A percentile compares a stretch with the other conserved stretches of the same genome.
Conservation (phyloP, 2,113 vertebrate species). For the Istiophorus platypterus region DNA sequence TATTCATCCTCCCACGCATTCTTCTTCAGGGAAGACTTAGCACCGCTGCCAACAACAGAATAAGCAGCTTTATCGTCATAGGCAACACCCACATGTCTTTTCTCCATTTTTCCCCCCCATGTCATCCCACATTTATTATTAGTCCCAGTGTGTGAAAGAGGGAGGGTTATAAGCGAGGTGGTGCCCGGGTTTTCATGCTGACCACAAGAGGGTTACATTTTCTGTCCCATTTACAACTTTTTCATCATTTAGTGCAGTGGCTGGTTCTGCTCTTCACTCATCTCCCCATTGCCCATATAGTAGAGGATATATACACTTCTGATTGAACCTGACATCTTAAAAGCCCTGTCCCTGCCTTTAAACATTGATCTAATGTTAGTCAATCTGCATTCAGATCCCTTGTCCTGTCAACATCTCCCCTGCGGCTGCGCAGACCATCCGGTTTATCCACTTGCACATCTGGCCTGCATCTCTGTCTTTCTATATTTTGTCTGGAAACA, state of each 20-base stretch:
- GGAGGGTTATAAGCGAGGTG: slow-evolving; percentile 23
- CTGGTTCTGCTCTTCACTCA: slow-evolving; percentile 5
- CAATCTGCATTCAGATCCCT: slow-evolving; percentile 40
- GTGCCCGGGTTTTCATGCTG: slow-evolving; percentile 31
- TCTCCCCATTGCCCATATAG: neutral
- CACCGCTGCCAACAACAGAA: slow-evolving; percentile 41
- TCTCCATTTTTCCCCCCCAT: neutral
- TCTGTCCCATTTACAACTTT: slow-evolving; percentile 33
- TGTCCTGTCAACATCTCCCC: slow-evolving; percentile 43
- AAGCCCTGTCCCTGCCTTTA: slow-evolving; percentile 55
- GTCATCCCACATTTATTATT: slow-evolving; percentile 54
- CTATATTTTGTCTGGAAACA: neutral
- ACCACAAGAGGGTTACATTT: slow-evolving; percentile 2
- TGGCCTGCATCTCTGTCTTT: neutral
- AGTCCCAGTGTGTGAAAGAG: slow-evolving; percentile 28
- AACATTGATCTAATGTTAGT: slow-evolving; percentile 63
- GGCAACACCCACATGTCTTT: slow-evolving; percentile 24
- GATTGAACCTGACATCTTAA: slow-evolving; percentile 64
- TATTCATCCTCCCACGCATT: slow-evolving; percentile 51
- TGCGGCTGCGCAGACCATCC: neutral
- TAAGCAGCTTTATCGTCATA: slow-evolving; percentile 51
- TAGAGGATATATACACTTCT: slow-evolving; percentile 32
- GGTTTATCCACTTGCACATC: slow-evolving; percentile 13
- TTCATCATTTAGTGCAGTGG: slow-evolving; percentile 19
- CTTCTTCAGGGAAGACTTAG: slow-evolving; percentile 55